Percentiles rank a stretch among this genome's conserved stretches.
phyloP scores from a whole-genome alignment of 1,140 invertebrate species.

The Dryas iulia region DNA sequence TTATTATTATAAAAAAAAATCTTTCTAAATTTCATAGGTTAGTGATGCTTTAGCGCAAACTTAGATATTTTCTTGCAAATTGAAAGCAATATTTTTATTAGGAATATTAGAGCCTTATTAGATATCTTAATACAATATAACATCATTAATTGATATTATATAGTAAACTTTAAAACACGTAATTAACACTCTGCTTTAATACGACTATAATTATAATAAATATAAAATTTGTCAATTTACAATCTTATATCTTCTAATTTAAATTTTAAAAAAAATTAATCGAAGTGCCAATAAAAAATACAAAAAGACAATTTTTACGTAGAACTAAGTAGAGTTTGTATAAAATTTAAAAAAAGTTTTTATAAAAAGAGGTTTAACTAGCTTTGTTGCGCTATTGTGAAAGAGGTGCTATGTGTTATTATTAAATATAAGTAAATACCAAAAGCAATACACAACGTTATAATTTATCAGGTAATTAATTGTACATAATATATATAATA shows the following conservation, averaged over 20 bases:
- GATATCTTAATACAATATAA: background rate
- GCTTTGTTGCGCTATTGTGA: slow-evolving; percentile 6
- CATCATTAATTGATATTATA: background rate
- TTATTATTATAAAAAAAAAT: too few species aligned
- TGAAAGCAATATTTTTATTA: slow-evolving; percentile 1
- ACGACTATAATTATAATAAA: background rate
- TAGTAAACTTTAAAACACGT: background rate
- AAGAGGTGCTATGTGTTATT: slow-evolving; percentile 23
- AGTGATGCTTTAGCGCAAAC: background rate
- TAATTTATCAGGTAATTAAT: background rate
- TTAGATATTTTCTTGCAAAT: background rate
- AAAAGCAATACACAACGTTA: slow-evolving; percentile 11
- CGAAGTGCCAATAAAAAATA: slow-evolving; percentile 15
- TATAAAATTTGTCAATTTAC: background rate
- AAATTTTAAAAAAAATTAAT: background rate
- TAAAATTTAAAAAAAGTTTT: slow-evolving; percentile 13
- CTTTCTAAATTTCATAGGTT: background rate
- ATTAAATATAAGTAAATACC: slow-evolving; percentile 6
- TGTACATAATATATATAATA: background rate
- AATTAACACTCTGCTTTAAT: background rate
- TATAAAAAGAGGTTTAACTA: slow-evolving; percentile 17
- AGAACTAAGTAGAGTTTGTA: slow-evolving; percentile 20
- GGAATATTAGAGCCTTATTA: background rate
- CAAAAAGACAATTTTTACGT: slow-evolving; percentile 2
- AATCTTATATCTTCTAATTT: background rate